phyloP scores from a whole-genome alignment of 1,140 invertebrate species.

The Gonioctena quinquepunctata region DNA sequence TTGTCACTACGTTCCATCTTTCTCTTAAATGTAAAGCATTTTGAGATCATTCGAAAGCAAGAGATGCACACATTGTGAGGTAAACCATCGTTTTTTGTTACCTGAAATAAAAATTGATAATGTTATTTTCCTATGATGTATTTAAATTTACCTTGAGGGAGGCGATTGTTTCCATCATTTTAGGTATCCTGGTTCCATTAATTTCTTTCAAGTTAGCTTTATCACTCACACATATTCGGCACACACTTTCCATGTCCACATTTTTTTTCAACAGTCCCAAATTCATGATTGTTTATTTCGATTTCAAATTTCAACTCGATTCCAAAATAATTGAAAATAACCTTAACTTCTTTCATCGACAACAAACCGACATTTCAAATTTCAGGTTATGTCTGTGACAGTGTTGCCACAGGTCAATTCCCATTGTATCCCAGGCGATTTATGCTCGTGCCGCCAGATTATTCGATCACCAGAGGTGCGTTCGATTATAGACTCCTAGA shows the following conservation, averaged over 20 bases:
- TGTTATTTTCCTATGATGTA: neutral
- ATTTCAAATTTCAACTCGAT: no score
- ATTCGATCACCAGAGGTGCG: no score
- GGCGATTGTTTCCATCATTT: conserved; percentile 40
- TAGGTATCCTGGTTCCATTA: conserved; percentile 32
- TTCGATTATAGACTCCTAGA: no score
- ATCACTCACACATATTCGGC: conserved; percentile 39
- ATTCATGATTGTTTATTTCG: no score
- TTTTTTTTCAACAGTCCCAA: neutral
- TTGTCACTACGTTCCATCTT: conserved; percentile 37
- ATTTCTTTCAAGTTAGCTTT: conserved; percentile 35
- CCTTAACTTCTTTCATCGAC: no score
- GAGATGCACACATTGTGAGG: conserved; percentile 36
- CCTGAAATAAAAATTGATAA: conserved; percentile 26
- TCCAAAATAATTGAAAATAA: no score
- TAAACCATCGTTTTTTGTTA: conserved; percentile 36
- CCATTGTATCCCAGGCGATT: no score
- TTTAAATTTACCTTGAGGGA: conserved; percentile 33
- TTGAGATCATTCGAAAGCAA: conserved; percentile 40
- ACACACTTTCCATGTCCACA: conserved; percentile 30
- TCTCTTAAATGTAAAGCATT: conserved; percentile 42
- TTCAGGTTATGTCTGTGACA: no score
- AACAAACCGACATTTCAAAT: no score
- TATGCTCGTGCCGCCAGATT: no score
- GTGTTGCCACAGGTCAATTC: no score